Evolutionary conservation across 2,113 vertebrate species (phyloP).

Genomic region (Corapipo altera): DNA sequence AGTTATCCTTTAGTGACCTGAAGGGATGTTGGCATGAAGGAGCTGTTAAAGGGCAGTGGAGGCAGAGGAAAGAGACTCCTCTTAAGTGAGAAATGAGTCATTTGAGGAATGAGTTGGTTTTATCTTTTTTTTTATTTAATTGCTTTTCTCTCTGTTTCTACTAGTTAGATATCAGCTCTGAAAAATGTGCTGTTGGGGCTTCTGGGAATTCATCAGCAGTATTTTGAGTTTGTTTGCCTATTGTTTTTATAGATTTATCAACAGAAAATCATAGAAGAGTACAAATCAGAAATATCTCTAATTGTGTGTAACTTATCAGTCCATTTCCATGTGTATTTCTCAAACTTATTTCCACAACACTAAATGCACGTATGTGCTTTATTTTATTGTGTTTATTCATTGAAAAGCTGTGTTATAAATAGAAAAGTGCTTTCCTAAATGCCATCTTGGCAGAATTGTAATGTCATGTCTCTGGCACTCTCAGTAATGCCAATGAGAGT

Average conservation of each 20-base stretch:
- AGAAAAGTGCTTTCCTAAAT: background rate
- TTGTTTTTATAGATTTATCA: background rate
- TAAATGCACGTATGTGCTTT: background rate
- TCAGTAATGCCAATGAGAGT: background rate
- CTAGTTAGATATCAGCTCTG: background rate
- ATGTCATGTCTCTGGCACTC: background rate
- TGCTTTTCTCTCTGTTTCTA: background rate
- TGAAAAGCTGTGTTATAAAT: background rate
- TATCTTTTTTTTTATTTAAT: background rate
- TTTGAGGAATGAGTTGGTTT: background rate
- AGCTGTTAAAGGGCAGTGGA: background rate
- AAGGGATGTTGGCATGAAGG: background rate
- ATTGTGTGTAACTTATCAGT: background rate
- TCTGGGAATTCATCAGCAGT: background rate
- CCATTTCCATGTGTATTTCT: background rate
- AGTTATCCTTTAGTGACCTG: background rate
- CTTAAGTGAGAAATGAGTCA: conserved; percentile 8
- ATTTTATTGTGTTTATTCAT: background rate
- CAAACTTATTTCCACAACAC: background rate
- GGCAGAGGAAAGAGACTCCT: background rate
- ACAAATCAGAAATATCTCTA: background rate
- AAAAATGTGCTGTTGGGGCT: background rate
- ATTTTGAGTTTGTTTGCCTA: background rate
- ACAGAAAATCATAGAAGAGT: conserved; percentile 3
- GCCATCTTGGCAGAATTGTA: background rate